Evolutionary conservation across 2,888 invertebrate genomes (phyloP), one percentile per base, ranked within the genome.

Genomic region (Perizoma affinitatum): DNA sequence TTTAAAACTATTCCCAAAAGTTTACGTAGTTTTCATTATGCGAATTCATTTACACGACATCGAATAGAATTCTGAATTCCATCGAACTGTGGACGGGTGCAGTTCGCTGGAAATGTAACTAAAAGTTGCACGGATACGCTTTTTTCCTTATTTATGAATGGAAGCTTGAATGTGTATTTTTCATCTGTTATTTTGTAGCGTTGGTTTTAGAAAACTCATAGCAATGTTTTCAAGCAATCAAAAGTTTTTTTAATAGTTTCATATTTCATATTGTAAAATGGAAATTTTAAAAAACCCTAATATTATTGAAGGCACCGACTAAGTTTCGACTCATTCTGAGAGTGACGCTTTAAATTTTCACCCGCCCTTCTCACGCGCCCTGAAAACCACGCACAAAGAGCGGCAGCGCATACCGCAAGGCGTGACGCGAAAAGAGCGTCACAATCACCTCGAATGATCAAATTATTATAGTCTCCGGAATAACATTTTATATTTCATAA

Each of bases 121-220:
- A 81, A 87, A 87, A 87, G 83, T 87, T 86, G 74, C 71, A 79
- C 78, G 71, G 73, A 76, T 80, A 83, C 74, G 74, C 76, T 73
- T 86, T 87, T 86, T 83, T 83, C 71, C 78, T 83, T 78, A 77
- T 80, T 79, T 71, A 71, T 70, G 64, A 72, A 67, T 73, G 78
- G 76, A 77, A 75, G 75, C 72, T 78, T 73, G 72, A 72, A 71
- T 71, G 70, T 74, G 75, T 77, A 78, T 76, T 75, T 78, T 69
- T 72, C 76, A 78, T 79, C 78, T 77, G 74, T 79, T 58, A 47
- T 56, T 63, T 63, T 67, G 22, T 54, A n/a, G 47, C 10, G 10
- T 9, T 61, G 40, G 42, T 64, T 56, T 56, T 46, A 33, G 38
- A 52, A 50, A 46, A 47, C 34, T 49, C 9, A 54, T 48, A 7